Conservation (phyloP, 1,140 invertebrate genomes). For the Nixonia krombeini region DNA sequence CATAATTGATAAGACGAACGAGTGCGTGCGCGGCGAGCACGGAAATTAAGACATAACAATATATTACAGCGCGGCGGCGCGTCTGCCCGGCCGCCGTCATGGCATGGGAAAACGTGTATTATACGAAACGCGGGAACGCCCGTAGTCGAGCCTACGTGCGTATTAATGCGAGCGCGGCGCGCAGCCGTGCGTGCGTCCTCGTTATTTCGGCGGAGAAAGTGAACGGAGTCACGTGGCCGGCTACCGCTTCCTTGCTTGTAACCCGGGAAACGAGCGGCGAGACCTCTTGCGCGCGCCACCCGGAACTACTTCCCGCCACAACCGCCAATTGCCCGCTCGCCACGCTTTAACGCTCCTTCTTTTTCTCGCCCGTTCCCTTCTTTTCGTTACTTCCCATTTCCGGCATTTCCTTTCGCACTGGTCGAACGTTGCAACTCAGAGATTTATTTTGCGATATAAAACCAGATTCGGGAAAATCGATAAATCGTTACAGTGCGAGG, state of each 20-base stretch:
- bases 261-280: constrained; percentile 5
- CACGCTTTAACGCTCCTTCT: too few species aligned
- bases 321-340: neutral
- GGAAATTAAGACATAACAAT: constrained; percentile 5
- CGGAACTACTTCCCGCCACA: too few species aligned
- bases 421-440: too few species aligned
- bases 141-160: neutral
- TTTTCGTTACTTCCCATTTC: too few species aligned
- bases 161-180: neutral
- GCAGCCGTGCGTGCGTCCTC: constrained; percentile 47
- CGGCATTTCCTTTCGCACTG: too few species aligned
- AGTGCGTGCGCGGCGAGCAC: constrained; percentile 3
- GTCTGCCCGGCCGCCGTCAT: neutral
- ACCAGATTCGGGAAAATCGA: too few species aligned
- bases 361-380: too few species aligned
- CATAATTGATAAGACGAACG: constrained; percentile 7
- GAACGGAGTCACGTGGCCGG: constrained; percentile 52
- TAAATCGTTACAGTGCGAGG: too few species aligned
- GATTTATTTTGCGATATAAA: too few species aligned
- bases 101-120: constrained; percentile 6
- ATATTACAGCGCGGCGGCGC: neutral
- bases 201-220: constrained; percentile 64
- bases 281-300: neutral
- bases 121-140: constrained; percentile 3
- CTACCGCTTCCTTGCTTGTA: constrained; percentile 17